These are phyloP conservation scores for Lerema accius DNA, from an alignment of 1,140 invertebrate genomes.

Conservation along the genomic window DNA sequence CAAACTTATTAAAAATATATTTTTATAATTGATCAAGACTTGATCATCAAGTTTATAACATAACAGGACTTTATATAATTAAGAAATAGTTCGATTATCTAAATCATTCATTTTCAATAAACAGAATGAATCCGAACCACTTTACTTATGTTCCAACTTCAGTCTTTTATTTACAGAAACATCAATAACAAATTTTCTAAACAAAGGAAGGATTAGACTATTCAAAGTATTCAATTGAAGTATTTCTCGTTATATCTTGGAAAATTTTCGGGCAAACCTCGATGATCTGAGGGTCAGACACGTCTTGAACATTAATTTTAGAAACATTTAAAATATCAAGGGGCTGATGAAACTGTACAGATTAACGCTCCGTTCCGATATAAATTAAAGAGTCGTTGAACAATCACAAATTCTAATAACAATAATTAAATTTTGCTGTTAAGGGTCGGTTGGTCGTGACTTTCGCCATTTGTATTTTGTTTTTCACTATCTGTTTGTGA, in stretches of 20 bases:
- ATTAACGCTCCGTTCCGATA: neutral
- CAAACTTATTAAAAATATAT: too few species aligned
- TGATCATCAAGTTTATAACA: too few species aligned
- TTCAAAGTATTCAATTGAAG: neutral
- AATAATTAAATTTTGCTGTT: constrained; percentile 29
- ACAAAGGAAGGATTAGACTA: neutral
- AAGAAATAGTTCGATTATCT: too few species aligned
- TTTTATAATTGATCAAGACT: too few species aligned
- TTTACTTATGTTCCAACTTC: too few species aligned
- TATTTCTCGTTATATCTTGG: neutral
- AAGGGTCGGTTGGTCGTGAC: constrained; percentile 15
- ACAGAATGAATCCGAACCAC: too few species aligned
- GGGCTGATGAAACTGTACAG: too few species aligned
- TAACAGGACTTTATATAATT: too few species aligned
- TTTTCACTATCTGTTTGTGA: too few species aligned
- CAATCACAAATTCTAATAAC: neutral
- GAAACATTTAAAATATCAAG: neutral
- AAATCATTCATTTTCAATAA: too few species aligned
- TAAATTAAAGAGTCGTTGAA: neutral
- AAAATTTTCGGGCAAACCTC: neutral
- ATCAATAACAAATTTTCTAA: neutral
- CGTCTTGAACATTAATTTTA: neutral
- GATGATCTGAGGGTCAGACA: neutral
- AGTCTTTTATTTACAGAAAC: neutral
- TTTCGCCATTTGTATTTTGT: too few species aligned